Evolutionary conservation across 2,797 vertebrate genomes (phyloP).

Genomic region (Sebastes hubbsi): DNA sequence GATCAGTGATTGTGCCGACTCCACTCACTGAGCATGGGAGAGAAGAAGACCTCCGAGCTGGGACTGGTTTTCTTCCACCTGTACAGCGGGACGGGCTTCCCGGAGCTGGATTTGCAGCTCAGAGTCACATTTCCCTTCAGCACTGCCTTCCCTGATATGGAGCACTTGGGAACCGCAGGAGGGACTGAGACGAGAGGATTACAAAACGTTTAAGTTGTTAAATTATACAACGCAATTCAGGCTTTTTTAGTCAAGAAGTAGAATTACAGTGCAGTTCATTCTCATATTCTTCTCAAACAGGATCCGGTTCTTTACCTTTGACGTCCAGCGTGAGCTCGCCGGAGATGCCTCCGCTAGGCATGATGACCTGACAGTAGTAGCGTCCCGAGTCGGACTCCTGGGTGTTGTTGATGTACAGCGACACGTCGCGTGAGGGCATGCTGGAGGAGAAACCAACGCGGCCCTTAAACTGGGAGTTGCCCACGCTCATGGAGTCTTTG

Average conservation of each 20-base stretch:
- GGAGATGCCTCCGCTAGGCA: neutral
- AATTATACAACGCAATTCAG: neutral
- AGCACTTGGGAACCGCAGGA: slow-evolving; percentile 83
- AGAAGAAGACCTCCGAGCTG: slow-evolving; percentile 74
- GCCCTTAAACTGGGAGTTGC: slow-evolving; percentile 50
- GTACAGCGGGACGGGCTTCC: slow-evolving; percentile 85
- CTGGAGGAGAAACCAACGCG: slow-evolving; percentile 77
- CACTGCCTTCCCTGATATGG: slow-evolving; percentile 75
- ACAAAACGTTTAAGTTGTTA: neutral
- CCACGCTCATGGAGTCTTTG: slow-evolving; percentile 14
- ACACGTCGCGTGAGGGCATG: slow-evolving; percentile 80
- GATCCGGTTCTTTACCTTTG: slow-evolving; percentile 63
- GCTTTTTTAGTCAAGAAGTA: neutral
- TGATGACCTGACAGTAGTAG: slow-evolving; percentile 84
- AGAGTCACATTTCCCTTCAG: slow-evolving; percentile 86
- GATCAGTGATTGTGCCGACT: neutral
- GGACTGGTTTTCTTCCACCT: slow-evolving; percentile 84
- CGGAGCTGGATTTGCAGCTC: slow-evolving; percentile 81
- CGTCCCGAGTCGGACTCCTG: slow-evolving; percentile 85
- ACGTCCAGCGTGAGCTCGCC: slow-evolving; percentile 73
- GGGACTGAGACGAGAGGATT: slow-evolving; percentile 78
- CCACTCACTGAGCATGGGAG: slow-evolving; percentile 81
- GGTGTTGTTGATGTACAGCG: slow-evolving; percentile 85
- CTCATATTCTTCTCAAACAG: neutral
- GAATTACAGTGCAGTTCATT: neutral